These are phyloP conservation scores for Asarcornis scutulata DNA, from an alignment of 2,113 vertebrate species.

Conservation along the genomic window DNA sequence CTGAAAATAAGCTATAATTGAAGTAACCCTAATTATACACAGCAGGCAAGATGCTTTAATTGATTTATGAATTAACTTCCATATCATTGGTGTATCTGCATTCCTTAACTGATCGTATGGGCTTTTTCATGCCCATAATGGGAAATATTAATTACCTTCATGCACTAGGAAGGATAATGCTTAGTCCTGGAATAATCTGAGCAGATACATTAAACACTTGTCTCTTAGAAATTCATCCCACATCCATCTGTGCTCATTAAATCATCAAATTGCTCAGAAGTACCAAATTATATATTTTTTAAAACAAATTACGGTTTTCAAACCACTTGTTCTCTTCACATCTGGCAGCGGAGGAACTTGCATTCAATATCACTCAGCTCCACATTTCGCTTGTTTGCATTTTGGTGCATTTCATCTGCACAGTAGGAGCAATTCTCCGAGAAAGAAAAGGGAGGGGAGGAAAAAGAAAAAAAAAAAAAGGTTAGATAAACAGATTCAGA, in stretches of 20 bases:
- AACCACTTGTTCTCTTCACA: conserved; percentile 72
- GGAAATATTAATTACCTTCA: conserved; percentile 68
- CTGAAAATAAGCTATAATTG: conserved; percentile 58
- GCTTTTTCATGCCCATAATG: conserved; percentile 54
- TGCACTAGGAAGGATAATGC: conserved; percentile 62
- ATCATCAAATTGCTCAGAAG: conserved; percentile 71
- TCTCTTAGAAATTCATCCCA: conserved; percentile 68
- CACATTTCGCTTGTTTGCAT: conserved; percentile 62
- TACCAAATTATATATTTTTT: conserved; percentile 67
- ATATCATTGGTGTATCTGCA: conserved; percentile 33
- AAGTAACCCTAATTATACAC: conserved; percentile 64
- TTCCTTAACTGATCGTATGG: conserved; percentile 49
- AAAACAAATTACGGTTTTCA: conserved; percentile 66
- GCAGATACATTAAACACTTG: conserved; percentile 65
- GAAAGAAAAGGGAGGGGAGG: conserved; percentile 44
- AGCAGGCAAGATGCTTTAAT: conserved; percentile 51
- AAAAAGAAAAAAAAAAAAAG: background rate
- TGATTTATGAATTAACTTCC: conserved; percentile 61
- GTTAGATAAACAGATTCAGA: conserved; percentile 70
- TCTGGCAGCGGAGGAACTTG: conserved; percentile 55
- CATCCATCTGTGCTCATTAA: conserved; percentile 75
- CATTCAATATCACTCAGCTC: conserved; percentile 14
- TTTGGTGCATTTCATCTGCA: conserved; percentile 47
- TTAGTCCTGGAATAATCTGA: conserved; percentile 65
- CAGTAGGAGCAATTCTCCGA: conserved; percentile 59